A percentile compares a stretch with the other conserved stretches of the same genome.
These are phyloP conservation scores for Periparus ater DNA, from an alignment of 2,797 vertebrate genomes.

Conservation along the genomic window DNA sequence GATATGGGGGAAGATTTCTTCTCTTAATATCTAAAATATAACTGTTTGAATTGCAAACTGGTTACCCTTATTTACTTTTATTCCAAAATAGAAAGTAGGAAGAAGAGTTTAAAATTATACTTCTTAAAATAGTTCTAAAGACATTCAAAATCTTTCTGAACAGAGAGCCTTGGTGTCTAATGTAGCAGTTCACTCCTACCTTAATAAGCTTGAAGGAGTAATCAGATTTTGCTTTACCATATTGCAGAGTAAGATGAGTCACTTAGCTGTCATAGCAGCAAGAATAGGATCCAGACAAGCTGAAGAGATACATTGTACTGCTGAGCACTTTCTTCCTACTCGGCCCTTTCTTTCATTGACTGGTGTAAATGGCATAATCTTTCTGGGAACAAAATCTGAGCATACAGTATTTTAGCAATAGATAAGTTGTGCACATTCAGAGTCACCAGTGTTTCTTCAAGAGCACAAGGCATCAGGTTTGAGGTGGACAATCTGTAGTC, in stretches of 20 bases:
- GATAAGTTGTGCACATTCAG: accelerated
- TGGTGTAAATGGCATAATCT: neutral
- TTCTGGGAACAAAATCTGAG: neutral
- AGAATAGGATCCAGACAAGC: neutral
- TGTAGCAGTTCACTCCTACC: neutral
- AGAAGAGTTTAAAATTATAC: neutral
- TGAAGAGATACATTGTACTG: neutral
- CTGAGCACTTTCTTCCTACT: neutral
- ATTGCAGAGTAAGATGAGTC: neutral
- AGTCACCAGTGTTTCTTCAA: neutral
- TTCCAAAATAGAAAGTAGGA: neutral
- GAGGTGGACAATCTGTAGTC: neutral
- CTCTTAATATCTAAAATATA: neutral
- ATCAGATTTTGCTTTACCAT: neutral
- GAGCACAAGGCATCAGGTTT: neutral
- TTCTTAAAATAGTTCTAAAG: neutral
- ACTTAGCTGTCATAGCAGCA: neutral
- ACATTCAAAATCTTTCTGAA: neutral
- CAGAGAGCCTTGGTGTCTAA: neutral
- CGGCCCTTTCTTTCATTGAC: neutral
- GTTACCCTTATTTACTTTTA: neutral
- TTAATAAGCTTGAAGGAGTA: neutral
- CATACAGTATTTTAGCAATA: neutral
- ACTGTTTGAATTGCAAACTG: neutral
- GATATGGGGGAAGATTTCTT: neutral